Evolutionary conservation across 1,140 invertebrate genomes (phyloP), one percentile per base, ranked within the genome.

Genomic region (Drosophila elegans): DNA sequence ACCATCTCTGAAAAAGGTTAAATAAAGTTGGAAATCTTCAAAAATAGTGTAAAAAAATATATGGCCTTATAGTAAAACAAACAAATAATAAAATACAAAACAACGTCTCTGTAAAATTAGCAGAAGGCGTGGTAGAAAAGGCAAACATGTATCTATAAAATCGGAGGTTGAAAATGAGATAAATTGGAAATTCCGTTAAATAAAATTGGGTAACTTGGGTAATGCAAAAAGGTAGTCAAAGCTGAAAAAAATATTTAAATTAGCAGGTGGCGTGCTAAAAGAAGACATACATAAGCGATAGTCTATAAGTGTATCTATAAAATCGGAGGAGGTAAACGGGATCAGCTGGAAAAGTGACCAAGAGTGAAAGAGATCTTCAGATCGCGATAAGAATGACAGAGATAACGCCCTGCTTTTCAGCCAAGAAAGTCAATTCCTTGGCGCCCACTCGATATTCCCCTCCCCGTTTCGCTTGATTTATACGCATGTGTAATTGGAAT

Each of bases 401-500:
- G 59, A 67, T 67, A 67, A 67, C 59, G 45, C 46, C 10, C 12
- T 27, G 42, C n/a, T 29, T 10, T 54, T 6, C 0, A 13, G 36
- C n/a, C 16, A 27, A 25, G 32, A 63, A 63, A 63, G 13, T 27
- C 21, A n/a, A 25, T 27, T 38, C 21, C 12, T 11, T 27, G 56
- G 63, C 57, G 45, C 62, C 66, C 53, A 71, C 68, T 72, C 25
- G 2, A 6, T 2, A 52, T 29, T 36, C 32, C 1, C 9, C 32
- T 32, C 51, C 11, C 7, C 25, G 3, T n/a, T 7, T 32, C 48
- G 13, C 39, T 53, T 68, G 64, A 68, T 68, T 68, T 68, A 68
- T 68, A 36, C 38, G 38, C 25, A 42, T 66, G 46, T 32, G 64
- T 66, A 68, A 68, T 68, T 53, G 64, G 61, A 68, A 53, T 21